Percentiles rank a stretch among this genome's conserved stretches.
Evolutionary conservation across 2,113 vertebrate species (phyloP).

Genomic region (Phalacrocorax aristotelis): DNA sequence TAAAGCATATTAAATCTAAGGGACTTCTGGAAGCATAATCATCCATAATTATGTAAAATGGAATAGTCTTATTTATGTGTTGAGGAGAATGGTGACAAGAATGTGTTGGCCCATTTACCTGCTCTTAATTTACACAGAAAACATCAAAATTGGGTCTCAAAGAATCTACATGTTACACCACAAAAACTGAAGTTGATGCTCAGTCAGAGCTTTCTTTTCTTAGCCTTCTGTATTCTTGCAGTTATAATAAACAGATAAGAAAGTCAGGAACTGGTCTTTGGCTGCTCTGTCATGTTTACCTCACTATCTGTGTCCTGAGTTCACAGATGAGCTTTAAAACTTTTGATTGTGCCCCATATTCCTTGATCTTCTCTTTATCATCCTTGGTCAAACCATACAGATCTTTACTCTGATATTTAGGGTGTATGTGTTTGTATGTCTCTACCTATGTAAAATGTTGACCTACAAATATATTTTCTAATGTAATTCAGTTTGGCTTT

Average conservation of each 20-base stretch:
- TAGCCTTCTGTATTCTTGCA: neutral
- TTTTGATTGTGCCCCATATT: neutral
- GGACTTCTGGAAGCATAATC: neutral
- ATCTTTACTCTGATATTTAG: neutral
- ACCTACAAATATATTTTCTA: neutral
- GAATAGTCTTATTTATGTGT: neutral
- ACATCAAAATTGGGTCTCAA: neutral
- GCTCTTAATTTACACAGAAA: neutral
- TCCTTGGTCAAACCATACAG: neutral
- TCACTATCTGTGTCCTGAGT: neutral
- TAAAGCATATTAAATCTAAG: neutral
- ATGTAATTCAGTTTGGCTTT: neutral
- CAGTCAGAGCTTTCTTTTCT: neutral
- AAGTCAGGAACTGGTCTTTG: neutral
- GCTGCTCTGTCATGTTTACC: neutral
- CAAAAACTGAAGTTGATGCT: neutral
- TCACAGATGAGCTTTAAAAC: neutral
- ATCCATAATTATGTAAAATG: neutral
- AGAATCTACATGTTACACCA: neutral
- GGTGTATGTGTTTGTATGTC: neutral
- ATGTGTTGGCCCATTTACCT: neutral
- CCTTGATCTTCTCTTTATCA: neutral
- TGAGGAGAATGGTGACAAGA: neutral
- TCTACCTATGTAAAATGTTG: neutral
- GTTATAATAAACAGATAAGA: neutral